Evolutionary conservation across 2,888 invertebrate species (phyloP), one percentile per base, ranked within the genome.

Genomic region (Andrena camellia): DNA sequence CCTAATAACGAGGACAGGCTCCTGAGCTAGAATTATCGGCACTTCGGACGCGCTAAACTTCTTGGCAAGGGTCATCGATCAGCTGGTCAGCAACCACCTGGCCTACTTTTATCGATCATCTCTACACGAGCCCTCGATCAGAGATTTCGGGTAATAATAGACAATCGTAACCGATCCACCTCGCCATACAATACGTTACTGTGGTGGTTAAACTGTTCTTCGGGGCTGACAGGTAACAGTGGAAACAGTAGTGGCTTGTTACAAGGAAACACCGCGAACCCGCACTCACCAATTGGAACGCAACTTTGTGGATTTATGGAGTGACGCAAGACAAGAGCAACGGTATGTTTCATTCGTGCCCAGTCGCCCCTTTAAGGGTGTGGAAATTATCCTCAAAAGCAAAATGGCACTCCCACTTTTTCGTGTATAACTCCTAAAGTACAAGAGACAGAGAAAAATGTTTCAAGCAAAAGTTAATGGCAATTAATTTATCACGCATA

Each of bases 11-110:
- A 88, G 85, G 83, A 79, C 84, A 86, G 85, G 79, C 70, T 42
- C 71, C 69, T 31, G 76, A 78, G 72, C 83, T 88, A 86, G 86
- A 87, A 91, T 92, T 92, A 92, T 90, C 92, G 90, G 90, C 90
- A 90, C 90, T 90, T 90, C 79, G 88, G 75, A 89, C 85, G 90
- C 91, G 92, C 88, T 92, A 92, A 93, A 91, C 90, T 90, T 85
- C 75, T 80, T 57, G 85, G 85, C 88, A 73, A 80, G 83, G 85
- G 87, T 85, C 91, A 92, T 93, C 91, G 88, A 93, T 93, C 93
- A 92, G 87, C 74, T 88, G 88, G 86, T 82, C 85, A 62, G 67
- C 78, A 31, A 72, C 89, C 92, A 92, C 90, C 92, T 92, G 92
- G 92, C 87, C 86, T 82, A 87, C 87, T 88, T 90, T 91, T 91